Base-by-base conservation (phyloP, 1,140 invertebrate genomes). In the Helicoverpa armigera region DNA sequence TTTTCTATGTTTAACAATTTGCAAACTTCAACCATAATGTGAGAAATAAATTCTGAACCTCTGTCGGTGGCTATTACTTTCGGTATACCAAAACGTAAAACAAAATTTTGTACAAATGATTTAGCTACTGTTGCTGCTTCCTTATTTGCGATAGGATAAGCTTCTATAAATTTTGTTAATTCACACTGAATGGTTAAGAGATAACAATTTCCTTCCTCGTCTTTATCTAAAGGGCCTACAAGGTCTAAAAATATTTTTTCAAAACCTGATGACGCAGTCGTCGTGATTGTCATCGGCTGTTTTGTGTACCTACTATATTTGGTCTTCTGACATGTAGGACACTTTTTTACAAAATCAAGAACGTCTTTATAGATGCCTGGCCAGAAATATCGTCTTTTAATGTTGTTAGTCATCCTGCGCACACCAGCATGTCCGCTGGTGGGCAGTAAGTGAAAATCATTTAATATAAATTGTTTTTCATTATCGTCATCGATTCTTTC, bases 231-330 rank as follows among this genome's bases (percentile, higher is more conserved):
- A 11, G 79, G 82, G 11, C 82, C 79, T 9, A 85, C 78, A 12
- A 85, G 50, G 63, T 85, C 83, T 65, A 85, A 70, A 76, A 54
- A 81, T 53, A 80, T 78, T 54, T 82, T 85, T 50, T 85, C 72
- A 73, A 82, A 82, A 3, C 77, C 80, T 29, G 61, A 67, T 0
- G 43, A 56, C 5, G 77, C 80, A 14, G 80, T 82, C 4, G 58
- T 78, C 0, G 77, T 84, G 31, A 84, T 73, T 31, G 29, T 51
- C 80, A 84, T 82, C 2, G 80, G 67, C 51, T 79, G 53, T 31
- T 65, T 58, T n/a, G 61, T 56, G 58, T 43, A 10, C 58, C 35
- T 43, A 11, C 23, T 13, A 61, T 61, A 50, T 16, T 75, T 75
- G 16, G n/a, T 7, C 9, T 23, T 58, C 18, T 75, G 31, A 48